Conservation (phyloP, 2,113 vertebrate genomes). For the Eurypyga helias region DNA sequence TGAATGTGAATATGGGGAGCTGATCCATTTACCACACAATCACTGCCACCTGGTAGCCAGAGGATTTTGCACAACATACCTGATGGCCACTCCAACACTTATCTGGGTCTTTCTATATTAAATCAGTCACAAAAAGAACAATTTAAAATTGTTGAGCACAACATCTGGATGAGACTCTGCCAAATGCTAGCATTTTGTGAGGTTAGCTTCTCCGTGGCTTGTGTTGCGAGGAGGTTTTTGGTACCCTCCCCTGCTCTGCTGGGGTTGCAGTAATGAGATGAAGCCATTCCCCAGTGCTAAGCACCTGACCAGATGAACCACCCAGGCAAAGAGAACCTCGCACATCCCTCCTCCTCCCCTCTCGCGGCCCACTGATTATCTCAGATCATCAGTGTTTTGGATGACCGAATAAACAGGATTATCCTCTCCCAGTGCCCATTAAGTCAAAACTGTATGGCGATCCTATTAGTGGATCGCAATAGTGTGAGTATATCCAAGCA, state of each 20-base stretch:
- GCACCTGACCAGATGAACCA: not conserved
- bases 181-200: not conserved
- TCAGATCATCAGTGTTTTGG: conserved; percentile 51
- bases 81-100: not conserved
- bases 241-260: not conserved
- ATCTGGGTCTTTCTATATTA: not conserved
- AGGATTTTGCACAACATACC: not conserved
- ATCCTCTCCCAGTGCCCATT: conserved; percentile 38
- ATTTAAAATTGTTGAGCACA: not conserved
- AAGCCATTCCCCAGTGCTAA: not conserved
- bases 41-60: not conserved
- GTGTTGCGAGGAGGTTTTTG: not conserved
- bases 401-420: conserved; percentile 70
- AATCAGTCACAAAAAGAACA: not conserved
- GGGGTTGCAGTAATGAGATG: not conserved
- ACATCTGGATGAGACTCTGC: not conserved
- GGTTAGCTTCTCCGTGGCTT: not conserved
- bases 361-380: conserved; percentile 25
- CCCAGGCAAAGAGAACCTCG: not conserved
- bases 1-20: not conserved
- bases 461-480: conserved; percentile 33
- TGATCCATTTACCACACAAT: not conserved
- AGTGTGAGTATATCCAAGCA: conserved; percentile 22
- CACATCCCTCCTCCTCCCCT: not conserved
- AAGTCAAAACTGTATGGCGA: conserved; percentile 45